phyloP scores from a whole-genome alignment of 2,113 vertebrate species.

The Pangasianodon gigas region DNA sequence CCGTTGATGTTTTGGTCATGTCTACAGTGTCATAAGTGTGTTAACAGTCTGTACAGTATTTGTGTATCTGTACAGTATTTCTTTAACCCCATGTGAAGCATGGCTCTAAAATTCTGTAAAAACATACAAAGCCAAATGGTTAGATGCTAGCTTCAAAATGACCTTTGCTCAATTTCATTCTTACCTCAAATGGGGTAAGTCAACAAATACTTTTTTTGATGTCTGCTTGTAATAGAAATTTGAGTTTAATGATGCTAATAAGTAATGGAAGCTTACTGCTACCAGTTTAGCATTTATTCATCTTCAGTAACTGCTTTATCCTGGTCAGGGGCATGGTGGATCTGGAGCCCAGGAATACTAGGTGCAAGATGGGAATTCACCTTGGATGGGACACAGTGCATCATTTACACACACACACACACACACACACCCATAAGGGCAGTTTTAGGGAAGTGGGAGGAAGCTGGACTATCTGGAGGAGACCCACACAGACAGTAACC shows the following conservation, averaged over 20 bases:
- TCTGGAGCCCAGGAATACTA: background rate
- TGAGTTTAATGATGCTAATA: background rate
- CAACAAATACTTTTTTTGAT: background rate
- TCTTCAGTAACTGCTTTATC: background rate
- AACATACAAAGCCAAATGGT: background rate
- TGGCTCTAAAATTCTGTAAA: background rate
- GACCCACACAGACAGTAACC: background rate
- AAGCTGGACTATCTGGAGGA: background rate
- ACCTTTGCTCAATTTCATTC: background rate
- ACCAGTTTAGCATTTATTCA: background rate
- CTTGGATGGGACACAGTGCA: background rate
- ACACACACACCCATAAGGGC: background rate
- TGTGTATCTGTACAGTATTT: background rate
- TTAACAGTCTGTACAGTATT: no score
- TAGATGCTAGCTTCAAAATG: background rate
- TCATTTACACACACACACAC: no score
- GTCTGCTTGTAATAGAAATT: background rate
- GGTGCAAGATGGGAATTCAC: background rate
- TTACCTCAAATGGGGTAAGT: background rate
- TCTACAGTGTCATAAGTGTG: background rate
- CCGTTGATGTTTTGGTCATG: background rate
- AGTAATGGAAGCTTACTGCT: background rate
- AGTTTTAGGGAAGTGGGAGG: background rate
- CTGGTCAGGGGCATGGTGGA: background rate
- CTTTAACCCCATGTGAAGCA: background rate